These are phyloP conservation scores for Xyrauchen texanus DNA, from an alignment of 2,113 vertebrate species.

Conservation along the genomic window DNA sequence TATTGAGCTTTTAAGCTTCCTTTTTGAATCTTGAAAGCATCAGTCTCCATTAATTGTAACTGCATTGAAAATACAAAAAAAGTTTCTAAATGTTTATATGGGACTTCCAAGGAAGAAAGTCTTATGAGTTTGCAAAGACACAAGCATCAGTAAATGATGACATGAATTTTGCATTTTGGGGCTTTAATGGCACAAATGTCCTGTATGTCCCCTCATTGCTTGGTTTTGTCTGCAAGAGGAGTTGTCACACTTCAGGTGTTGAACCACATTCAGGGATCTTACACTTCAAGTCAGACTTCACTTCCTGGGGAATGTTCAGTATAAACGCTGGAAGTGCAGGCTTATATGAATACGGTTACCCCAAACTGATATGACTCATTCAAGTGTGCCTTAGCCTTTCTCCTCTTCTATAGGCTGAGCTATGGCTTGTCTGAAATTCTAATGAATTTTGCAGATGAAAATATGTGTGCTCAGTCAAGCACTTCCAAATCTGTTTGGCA, in stretches of 20 bases:
- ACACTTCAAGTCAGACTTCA: background rate
- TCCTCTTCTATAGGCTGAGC: conserved; percentile 17
- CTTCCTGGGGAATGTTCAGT: background rate
- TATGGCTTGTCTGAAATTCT: conserved; percentile 46
- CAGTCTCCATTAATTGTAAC: no score
- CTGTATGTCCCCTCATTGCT: no score
- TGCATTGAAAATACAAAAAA: no score
- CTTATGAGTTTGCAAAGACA: no score
- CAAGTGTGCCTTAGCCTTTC: background rate
- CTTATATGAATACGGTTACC: conserved; percentile 13
- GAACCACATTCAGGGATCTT: background rate
- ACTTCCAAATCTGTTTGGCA: conserved; percentile 19
- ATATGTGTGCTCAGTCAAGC: conserved; percentile 10
- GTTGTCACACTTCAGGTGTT: conserved; percentile 2
- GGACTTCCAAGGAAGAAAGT: no score
- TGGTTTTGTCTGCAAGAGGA: no score
- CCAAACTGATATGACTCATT: conserved; percentile 4
- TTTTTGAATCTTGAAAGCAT: no score
- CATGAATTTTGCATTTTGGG: no score
- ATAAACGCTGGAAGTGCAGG: conserved; percentile 9
- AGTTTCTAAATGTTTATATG: no score
- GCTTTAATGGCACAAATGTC: no score
- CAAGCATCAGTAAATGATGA: no score
- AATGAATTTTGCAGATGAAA: conserved; percentile 30
- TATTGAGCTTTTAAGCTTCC: no score